Base-by-base conservation (phyloP, 2,888 invertebrate species). In the Zaprionus obscuricornis region DNA sequence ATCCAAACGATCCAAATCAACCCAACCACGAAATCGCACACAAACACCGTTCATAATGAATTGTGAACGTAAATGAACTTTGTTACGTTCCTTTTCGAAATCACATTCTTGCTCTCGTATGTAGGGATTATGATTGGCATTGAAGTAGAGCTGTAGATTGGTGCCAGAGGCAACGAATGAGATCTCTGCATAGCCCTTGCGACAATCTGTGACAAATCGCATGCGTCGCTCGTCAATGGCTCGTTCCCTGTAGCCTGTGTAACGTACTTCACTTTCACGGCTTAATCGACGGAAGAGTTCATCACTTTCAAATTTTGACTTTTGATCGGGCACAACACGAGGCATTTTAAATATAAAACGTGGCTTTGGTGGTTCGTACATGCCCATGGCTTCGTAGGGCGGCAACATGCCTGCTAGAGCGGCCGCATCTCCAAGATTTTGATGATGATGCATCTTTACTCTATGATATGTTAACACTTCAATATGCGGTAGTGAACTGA, bases 31-130 rank as follows among this genome's bases (percentile, higher is more conserved):
- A 95, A 97, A 98, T 88, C 96, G 92, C 34, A 98, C 97, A 91
- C 98, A 98, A 14, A 98, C 98, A 37, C 98, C 98, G 91, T 98
- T 98, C 96, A 98, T 96, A 86, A 98, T 98, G 89, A 98, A 95
- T 82, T 94, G 93, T 10, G 98, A 96, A 77, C 96, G 94, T 70
- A 98, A 92, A 90, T 98, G 97, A 14, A 97, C 97, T 94, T 97
- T 98, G 87, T 97, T 97, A 49, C 93, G 95, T 90, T 98, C 97
- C 90, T 97, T 96, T 76, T 97, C 97, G 88, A 98, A 98, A 91
- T 98, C 97, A 82, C 96, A 96, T 74, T 96, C 96, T 56, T 95
- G 92, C 76, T 94, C 93, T 81, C 92, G 90, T 87, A 94, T 92
- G 74, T 93, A 93, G 3, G 93, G 93, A 66, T 87, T 82, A 49